Conservation (phyloP, 2,888 invertebrate species). For the Oligia fasciuncula region DNA sequence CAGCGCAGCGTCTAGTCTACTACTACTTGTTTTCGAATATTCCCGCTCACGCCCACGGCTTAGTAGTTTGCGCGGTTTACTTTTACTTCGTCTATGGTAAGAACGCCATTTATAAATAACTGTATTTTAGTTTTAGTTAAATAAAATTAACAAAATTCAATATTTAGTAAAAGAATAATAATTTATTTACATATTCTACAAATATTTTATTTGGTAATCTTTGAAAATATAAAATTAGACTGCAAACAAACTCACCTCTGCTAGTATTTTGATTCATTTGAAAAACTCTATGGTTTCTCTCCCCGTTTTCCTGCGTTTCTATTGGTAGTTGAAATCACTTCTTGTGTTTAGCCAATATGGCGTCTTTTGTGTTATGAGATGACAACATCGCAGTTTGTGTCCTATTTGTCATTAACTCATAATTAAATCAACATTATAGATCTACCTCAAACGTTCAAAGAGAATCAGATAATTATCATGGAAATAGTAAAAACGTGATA, state of each 20-base stretch:
- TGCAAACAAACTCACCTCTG: conserved; percentile 8
- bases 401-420: conserved; percentile 83
- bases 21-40: conserved; percentile 14
- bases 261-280: conserved; percentile 27
- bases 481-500: conserved; percentile 73
- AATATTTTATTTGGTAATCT: not conserved
- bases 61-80: conserved; percentile 10
- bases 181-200: not conserved
- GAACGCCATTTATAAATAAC: not conserved
- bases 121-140: not conserved
- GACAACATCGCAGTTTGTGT: conserved; percentile 90
- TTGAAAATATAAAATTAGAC: not conserved
- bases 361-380: conserved; percentile 89
- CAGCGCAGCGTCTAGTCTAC: no score
- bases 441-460: conserved; percentile 86
- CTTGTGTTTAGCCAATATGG: conserved; percentile 88
- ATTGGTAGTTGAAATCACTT: conserved; percentile 63
- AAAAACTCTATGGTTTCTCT: conserved; percentile 64
- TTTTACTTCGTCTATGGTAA: conserved; percentile 34
- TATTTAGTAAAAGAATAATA: not conserved
- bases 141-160: no score
- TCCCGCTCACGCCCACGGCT: conserved; percentile 23
- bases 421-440: conserved; percentile 78
- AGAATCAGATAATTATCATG: conserved; percentile 77
- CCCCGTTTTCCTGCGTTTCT: conserved; percentile 52